These are phyloP conservation scores for Brachyptera risi DNA, from an alignment of 2,888 invertebrate genomes.

Conservation along the genomic window DNA sequence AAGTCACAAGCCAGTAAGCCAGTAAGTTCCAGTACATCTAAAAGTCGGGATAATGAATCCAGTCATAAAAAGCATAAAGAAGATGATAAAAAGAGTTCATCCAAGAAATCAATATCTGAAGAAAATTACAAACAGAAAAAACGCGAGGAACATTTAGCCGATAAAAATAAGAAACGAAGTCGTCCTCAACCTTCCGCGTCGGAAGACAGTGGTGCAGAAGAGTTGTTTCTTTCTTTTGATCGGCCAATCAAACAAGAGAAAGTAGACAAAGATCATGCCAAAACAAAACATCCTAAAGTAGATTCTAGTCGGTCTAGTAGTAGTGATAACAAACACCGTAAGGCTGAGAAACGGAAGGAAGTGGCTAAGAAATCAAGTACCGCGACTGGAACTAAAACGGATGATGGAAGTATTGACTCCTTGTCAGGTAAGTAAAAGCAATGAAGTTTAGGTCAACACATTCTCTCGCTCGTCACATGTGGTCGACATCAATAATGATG, in stretches of 20 bases:
- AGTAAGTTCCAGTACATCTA: not conserved
- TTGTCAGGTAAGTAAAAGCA: conserved; percentile 53
- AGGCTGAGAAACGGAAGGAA: conserved; percentile 2
- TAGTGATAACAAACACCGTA: not conserved
- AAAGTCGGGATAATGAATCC: not conserved
- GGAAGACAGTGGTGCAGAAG: no score
- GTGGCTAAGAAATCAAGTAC: not conserved
- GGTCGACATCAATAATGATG: no score
- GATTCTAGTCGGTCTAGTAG: not conserved
- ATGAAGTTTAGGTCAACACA: no score
- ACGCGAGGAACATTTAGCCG: conserved; percentile 4
- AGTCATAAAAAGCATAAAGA: not conserved
- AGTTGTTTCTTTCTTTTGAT: no score
- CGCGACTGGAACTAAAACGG: conserved; percentile 37
- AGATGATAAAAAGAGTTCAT: not conserved
- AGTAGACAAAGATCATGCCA: not conserved
- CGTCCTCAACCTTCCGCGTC: not conserved
- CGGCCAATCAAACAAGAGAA: not conserved
- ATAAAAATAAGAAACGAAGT: conserved; percentile 4
- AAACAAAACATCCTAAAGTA: not conserved
- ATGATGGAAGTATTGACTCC: conserved; percentile 64
- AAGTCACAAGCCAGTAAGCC: not conserved
- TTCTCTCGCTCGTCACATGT: no score
- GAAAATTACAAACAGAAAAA: not conserved
- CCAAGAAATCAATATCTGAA: not conserved